phyloP scores from a whole-genome alignment of 1,140 invertebrate genomes.

The Choristoneura fumiferana region DNA sequence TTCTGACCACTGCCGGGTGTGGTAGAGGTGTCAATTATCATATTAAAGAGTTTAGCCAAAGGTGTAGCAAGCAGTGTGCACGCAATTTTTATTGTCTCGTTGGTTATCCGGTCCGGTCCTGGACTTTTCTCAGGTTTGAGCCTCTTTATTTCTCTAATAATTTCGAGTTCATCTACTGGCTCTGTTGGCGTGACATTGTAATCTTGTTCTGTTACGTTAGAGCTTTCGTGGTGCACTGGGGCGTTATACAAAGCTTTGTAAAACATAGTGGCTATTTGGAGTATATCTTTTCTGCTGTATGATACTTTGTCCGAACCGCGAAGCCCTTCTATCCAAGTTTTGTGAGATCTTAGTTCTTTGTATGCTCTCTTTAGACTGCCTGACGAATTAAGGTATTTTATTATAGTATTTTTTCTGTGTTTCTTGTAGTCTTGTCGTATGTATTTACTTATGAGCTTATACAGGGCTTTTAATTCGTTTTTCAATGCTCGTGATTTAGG shows the following conservation, averaged over 20 bases:
- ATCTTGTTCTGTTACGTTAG: too few relatives aligned
- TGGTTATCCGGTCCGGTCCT: conserved; percentile 22
- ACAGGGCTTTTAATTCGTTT: conserved; percentile 29
- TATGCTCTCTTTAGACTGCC: conserved; percentile 27
- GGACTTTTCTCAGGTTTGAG: conserved; percentile 24
- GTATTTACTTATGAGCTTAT: conserved; percentile 26
- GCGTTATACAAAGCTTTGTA: conserved; percentile 27
- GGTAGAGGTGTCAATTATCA: conserved; percentile 17
- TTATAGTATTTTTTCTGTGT: conserved; percentile 22
- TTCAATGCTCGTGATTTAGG: conserved; percentile 28
- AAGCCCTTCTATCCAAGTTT: conserved; percentile 27
- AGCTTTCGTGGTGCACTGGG: too few relatives aligned
- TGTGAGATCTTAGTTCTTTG: conserved; percentile 30
- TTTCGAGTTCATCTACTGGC: too few relatives aligned
- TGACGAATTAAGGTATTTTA: conserved; percentile 20
- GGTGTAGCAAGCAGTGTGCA: conserved; percentile 14
- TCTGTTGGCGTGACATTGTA: too few relatives aligned
- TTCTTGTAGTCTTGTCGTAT: conserved; percentile 25
- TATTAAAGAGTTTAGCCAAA: conserved; percentile 25
- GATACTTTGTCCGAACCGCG: conserved; percentile 20
- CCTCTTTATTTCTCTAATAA: conserved; percentile 16
- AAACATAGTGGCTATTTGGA: conserved; percentile 25
- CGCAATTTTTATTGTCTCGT: conserved; percentile 21
- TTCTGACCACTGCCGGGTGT: too few relatives aligned
- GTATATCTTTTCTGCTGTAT: conserved; percentile 27